Evolutionary conservation across 37 sponge, comb jelly and placozoan genomes (phyloP).

Genomic region (Bolinopsis microptera): DNA sequence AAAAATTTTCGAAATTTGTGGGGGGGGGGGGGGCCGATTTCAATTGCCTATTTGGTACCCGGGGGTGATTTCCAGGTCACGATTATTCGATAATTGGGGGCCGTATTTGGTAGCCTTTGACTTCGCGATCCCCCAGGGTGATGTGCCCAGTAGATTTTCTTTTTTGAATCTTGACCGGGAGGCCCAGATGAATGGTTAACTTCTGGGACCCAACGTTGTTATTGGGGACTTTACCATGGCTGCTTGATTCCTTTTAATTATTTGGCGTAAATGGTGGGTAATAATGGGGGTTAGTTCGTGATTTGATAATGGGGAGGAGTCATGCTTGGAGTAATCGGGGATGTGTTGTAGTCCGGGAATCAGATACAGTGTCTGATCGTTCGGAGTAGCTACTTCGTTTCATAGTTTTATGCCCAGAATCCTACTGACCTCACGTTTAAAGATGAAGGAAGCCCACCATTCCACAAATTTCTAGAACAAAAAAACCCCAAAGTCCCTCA

Average conservation of each 20-base stretch:
- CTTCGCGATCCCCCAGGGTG: too few species aligned
- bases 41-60: not conserved
- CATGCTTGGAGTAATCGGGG: not conserved
- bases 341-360: not conserved
- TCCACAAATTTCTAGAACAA: not conserved
- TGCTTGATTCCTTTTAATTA: too few species aligned
- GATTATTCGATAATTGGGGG: too few species aligned
- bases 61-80: not conserved
- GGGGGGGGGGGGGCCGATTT: not conserved
- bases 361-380: too few species aligned
- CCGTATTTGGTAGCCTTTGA: too few species aligned
- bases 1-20: too few species aligned
- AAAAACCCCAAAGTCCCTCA: not conserved
- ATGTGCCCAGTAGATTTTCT: too few species aligned
- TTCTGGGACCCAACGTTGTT: not conserved
- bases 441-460: not conserved
- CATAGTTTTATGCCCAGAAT: not conserved
- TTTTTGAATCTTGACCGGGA: too few species aligned
- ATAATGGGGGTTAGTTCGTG: too few species aligned
- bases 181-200: not conserved
- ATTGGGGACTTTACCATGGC: not conserved
- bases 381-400: not conserved
- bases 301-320: not conserved
- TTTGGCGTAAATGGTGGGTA: too few species aligned
- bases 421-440: not conserved